Conservation (phyloP, 2,797 vertebrate genomes). For the Myotis planiceps region DNA sequence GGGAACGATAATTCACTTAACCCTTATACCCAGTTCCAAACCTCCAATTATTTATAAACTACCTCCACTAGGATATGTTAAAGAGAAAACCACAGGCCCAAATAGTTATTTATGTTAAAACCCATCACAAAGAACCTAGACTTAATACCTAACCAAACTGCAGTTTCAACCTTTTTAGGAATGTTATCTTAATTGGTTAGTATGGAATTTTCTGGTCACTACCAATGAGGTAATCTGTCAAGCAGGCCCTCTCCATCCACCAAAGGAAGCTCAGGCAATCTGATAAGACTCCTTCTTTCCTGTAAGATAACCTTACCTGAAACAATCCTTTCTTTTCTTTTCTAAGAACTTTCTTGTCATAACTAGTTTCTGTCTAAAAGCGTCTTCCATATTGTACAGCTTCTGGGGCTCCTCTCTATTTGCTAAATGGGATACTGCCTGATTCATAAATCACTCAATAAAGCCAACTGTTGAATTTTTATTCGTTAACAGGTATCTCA, state of each 20-base stretch:
- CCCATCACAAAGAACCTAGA: background rate
- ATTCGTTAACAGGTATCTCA: background rate
- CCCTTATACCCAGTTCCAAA: background rate
- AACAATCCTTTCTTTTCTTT: background rate
- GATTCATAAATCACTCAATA: background rate
- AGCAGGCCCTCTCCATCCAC: background rate
- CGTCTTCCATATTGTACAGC: background rate
- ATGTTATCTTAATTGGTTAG: background rate
- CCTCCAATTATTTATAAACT: background rate
- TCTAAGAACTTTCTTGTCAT: background rate
- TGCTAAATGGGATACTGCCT: background rate
- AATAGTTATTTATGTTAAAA: background rate
- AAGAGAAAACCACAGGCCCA: background rate
- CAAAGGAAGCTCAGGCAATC: background rate
- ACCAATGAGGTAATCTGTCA: background rate
- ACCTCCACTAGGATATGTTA: background rate
- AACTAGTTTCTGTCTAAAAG: background rate
- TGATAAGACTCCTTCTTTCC: background rate
- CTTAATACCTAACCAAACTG: background rate
- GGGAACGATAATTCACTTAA: background rate
- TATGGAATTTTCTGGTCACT: background rate
- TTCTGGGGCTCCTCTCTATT: background rate
- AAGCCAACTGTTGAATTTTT: background rate
- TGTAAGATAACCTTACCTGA: background rate
- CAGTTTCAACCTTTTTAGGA: background rate